Base-by-base conservation (phyloP, 2,797 vertebrate genomes). In the Xyrichtys novacula region DNA sequence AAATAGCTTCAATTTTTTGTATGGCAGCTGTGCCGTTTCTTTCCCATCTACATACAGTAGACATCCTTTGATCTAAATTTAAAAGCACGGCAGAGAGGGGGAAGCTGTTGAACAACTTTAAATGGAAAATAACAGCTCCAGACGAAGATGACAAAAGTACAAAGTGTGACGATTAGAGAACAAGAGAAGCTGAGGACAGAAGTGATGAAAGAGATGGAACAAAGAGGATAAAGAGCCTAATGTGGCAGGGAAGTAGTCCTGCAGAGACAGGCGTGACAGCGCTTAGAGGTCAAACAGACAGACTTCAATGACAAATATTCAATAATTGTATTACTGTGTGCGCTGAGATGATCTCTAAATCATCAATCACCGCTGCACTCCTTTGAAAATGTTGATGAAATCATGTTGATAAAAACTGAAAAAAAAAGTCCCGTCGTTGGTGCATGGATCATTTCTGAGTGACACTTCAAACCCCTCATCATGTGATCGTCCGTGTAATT, bases 221-320 rank as follows among this genome's bases (percentile, higher is more conserved):
- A 11, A 26, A 50, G 34, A 15, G 8, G 6, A 61, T 39, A 14
- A 34, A n/a, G 4, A 61, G 40, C 44, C 65, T 48, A 0, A 9
- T 47, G 57, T 52, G 62, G 55, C 14, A 25, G 66, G 43, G 34
- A 62, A 10, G 59, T 6, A 57, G 49, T 11, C 39, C 55, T 9
- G 61, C 12, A 31, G 53, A 65, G 57, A 74, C 15, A n/a, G 19
- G 34, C 7, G 4, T 36, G 48, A 66, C 1, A 3, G 64, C 57
- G 66, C 54, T 70, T 36, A 42, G 19, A 1, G 49, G 8, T 55
- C 42, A 36, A 26, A 38, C 0, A 1, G 22, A 65, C 67, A 10
- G 49, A 80, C 70, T 52, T 53, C 73, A 54, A 75, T 53, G 75
- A 71, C 66, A 67, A 69, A 82, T 46, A 55, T 71, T 48, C 20